Evolutionary conservation across 2,113 vertebrate species (phyloP).

Genomic region (Saguinus midas): DNA sequence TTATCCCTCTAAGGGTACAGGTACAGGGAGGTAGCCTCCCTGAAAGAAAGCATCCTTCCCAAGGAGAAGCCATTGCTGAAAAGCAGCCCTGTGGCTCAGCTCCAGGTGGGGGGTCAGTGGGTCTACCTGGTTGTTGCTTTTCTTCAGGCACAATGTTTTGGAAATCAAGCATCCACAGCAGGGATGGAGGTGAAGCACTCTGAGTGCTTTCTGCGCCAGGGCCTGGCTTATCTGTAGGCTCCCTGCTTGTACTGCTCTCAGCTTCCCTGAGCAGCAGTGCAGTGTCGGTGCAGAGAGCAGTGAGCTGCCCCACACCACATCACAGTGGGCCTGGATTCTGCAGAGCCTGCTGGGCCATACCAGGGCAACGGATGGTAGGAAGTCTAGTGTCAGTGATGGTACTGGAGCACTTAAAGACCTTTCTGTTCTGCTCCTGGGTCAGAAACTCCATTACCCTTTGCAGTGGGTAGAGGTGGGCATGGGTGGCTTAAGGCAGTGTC

Average conservation of each 20-base stretch:
- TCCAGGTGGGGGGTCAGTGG: background rate
- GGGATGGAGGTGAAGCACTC: background rate
- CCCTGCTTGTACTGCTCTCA: accelerated
- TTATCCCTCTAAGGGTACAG: background rate
- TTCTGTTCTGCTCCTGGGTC: background rate
- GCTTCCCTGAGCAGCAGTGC: background rate
- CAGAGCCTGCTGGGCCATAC: background rate
- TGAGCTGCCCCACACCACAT: accelerated
- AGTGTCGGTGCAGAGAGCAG: background rate
- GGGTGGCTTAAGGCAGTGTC: background rate
- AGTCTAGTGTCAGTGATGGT: background rate
- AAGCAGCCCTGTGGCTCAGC: background rate
- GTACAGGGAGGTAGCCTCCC: background rate
- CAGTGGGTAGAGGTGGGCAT: background rate
- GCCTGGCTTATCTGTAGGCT: background rate
- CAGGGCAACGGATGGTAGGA: background rate
- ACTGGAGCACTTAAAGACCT: background rate
- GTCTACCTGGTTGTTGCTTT: background rate
- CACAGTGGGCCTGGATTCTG: background rate
- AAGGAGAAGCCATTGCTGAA: background rate
- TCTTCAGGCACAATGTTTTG: background rate
- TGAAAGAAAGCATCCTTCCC: background rate
- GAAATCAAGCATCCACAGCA: background rate
- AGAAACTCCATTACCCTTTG: background rate
- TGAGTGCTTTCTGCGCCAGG: background rate